Conservation (phyloP, 2,113 vertebrate species). For the Cyanoderma ruficeps region DNA sequence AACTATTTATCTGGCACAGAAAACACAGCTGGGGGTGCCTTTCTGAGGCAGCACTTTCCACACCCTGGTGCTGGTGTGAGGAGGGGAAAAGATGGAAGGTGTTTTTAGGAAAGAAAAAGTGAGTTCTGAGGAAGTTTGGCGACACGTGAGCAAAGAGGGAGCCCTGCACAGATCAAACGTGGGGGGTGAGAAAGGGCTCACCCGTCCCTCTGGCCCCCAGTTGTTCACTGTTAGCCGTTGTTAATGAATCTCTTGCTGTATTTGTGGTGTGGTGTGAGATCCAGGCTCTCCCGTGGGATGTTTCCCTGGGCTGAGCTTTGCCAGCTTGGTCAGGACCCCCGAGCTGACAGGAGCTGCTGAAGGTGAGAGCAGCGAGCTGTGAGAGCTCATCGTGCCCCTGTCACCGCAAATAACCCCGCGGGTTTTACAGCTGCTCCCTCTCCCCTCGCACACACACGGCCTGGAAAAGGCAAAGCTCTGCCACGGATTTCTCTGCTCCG, state of each 20-base stretch:
- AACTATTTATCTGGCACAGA: not conserved
- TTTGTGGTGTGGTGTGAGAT: not conserved
- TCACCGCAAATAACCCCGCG: not conserved
- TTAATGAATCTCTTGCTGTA: not conserved
- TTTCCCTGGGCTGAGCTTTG: not conserved
- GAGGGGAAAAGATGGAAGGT: not conserved
- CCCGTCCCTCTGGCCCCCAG: not conserved
- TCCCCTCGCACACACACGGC: not conserved
- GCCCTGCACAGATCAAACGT: not conserved
- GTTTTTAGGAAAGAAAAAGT: not conserved
- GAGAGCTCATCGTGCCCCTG: not conserved
- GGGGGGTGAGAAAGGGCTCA: rapidly evolving
- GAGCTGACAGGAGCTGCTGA: not conserved
- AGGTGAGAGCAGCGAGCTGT: not conserved
- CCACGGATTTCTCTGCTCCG: not conserved
- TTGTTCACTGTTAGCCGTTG: not conserved
- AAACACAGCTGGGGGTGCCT: not conserved
- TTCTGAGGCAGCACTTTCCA: not conserved
- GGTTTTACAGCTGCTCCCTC: not conserved
- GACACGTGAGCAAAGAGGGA: not conserved
- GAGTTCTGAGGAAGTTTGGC: not conserved
- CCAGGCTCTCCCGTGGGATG: rapidly evolving
- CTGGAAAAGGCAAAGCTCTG: not conserved
- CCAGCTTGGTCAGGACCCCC: not conserved
- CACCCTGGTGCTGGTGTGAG: not conserved